Evolutionary conservation across 2,113 vertebrate species (phyloP).

Genomic region (Mixornis gularis): DNA sequence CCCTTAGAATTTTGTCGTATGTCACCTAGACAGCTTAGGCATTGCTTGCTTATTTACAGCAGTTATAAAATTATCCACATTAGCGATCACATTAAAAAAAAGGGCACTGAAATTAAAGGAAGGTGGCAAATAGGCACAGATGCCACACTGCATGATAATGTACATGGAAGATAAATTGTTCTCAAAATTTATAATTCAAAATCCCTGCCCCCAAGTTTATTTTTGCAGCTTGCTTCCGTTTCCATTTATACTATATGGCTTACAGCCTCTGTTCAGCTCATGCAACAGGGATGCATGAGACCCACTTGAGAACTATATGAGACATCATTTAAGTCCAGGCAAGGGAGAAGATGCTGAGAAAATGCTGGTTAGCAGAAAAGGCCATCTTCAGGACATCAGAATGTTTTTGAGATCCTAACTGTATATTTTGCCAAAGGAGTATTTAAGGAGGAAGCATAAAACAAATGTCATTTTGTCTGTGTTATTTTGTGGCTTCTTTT

Average conservation of each 20-base stretch:
- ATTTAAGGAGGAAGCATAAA: background rate
- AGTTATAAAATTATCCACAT: background rate
- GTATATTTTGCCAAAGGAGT: background rate
- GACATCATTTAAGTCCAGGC: background rate
- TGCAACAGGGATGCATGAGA: background rate
- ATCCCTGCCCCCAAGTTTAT: background rate
- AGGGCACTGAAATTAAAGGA: background rate
- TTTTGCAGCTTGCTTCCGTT: background rate
- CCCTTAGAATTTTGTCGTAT: background rate
- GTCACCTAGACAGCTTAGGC: background rate
- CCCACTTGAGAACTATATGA: background rate
- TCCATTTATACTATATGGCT: background rate
- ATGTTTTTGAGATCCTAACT: background rate
- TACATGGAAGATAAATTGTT: background rate
- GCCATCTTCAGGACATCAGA: background rate
- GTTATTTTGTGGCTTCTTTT: background rate
- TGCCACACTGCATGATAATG: background rate
- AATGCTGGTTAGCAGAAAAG: background rate
- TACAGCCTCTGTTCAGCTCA: background rate
- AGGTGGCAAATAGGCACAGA: background rate
- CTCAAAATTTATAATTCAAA: background rate
- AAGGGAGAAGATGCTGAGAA: background rate
- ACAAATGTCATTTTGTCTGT: background rate
- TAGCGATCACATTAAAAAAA: background rate
- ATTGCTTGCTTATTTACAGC: background rate